Percentiles rank a stretch among this genome's conserved stretches.
These are phyloP conservation scores for Aplochiton taeniatus DNA, from an alignment of 2,797 vertebrate species.

Conservation along the genomic window DNA sequence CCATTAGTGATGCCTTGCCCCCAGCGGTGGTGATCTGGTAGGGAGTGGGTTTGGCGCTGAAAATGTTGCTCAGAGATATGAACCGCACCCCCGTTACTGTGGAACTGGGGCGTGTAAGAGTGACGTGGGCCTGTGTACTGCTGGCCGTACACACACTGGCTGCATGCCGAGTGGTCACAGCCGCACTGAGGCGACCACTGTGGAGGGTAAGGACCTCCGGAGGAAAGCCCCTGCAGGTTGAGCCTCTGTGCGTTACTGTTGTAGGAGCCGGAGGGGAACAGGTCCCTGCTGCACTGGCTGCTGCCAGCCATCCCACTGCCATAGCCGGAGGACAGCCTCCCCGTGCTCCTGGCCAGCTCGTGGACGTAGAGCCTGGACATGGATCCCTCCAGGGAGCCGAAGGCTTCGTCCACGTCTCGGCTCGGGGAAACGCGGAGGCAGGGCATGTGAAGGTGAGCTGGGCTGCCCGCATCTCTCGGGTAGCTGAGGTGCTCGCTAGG, in stretches of 20 bases:
- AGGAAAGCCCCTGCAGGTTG: not conserved
- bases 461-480: constrained; percentile 41
- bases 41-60: constrained; percentile 31
- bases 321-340: constrained; percentile 40
- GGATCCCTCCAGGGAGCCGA: constrained; percentile 61
- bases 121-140: constrained; percentile 8
- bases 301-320: constrained; percentile 65
- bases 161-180: not conserved
- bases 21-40: constrained; percentile 45
- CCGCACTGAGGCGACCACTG: not conserved
- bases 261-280: constrained; percentile 28
- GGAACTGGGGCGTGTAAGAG: constrained; percentile 22
- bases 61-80: constrained; percentile 8
- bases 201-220: not conserved
- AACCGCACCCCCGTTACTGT: not conserved
- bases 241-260: not conserved
- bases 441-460: not conserved
- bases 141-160: constrained; percentile 24
- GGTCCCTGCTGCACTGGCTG: constrained; percentile 37
- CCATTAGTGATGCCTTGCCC: constrained; percentile 9
- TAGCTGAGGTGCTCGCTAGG: constrained; percentile 36
- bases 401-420: constrained; percentile 59
- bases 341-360: constrained; percentile 27
- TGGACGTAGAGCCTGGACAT: constrained; percentile 52
- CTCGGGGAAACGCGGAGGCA: constrained; percentile 30